Evolutionary conservation across 2,888 invertebrate genomes (phyloP).

Genomic region (Cosmia trapezina): DNA sequence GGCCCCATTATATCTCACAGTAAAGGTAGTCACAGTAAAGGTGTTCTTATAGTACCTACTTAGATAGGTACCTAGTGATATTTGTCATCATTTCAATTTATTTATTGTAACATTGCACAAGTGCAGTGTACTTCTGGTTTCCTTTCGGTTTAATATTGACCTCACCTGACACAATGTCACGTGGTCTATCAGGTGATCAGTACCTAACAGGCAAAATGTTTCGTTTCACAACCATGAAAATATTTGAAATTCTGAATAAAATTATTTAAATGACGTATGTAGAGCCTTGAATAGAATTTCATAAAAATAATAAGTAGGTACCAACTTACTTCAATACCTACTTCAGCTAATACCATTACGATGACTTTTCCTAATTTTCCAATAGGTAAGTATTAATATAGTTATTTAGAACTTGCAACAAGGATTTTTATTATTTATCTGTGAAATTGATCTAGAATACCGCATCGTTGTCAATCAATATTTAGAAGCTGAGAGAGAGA

Average conservation of each 20-base stretch:
- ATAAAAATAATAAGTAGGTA: neutral
- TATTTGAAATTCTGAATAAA: constrained; percentile 4
- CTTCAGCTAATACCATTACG: neutral
- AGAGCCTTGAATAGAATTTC: constrained; percentile 25
- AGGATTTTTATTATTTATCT: neutral
- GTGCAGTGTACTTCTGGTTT: constrained; percentile 5
- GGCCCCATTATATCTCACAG: no score
- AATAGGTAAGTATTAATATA: no score
- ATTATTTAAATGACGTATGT: constrained; percentile 15
- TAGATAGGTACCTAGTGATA: neutral
- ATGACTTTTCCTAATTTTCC: neutral
- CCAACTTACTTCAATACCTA: neutral
- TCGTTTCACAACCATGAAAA: constrained; percentile 23
- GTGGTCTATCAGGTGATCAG: neutral
- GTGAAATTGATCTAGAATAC: neutral
- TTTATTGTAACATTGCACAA: constrained; percentile 24
- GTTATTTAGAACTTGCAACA: neutral
- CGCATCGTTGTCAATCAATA: neutral
- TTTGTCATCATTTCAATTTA: constrained; percentile 13
- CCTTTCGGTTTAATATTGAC: constrained; percentile 2
- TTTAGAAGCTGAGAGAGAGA: neutral
- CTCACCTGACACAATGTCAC: constrained; percentile 9
- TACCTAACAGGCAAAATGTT: neutral
- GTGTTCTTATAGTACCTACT: no score
- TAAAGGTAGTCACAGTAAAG: no score